Conservation (phyloP, 2,888 invertebrate species). For the Trissolcus japonicus region DNA sequence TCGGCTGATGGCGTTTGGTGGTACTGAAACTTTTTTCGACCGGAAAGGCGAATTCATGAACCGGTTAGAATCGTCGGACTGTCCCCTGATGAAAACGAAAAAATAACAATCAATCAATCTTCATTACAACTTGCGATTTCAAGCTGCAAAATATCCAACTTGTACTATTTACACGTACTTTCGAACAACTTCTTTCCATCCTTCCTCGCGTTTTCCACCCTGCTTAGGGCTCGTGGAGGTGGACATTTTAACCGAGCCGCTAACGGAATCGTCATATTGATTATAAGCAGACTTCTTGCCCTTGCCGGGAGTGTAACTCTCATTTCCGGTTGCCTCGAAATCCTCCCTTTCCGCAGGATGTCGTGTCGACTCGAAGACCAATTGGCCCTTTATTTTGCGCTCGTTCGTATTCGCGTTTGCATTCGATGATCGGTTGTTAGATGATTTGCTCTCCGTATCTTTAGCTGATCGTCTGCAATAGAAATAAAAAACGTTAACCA, state of each 20-base stretch:
- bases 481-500: constrained; percentile 14
- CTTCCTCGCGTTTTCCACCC: constrained; percentile 87
- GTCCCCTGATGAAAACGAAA: constrained; percentile 66
- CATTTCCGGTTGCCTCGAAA: constrained; percentile 84
- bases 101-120: constrained; percentile 1
- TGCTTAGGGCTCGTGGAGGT: constrained; percentile 84
- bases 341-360: constrained; percentile 86
- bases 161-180: constrained; percentile 78
- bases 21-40: constrained; percentile 95
- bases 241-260: constrained; percentile 67
- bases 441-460: constrained; percentile 59
- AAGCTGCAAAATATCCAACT: background rate
- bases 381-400: constrained; percentile 77
- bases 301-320: constrained; percentile 78
- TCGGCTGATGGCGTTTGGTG: constrained; percentile 95
- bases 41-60: constrained; percentile 79
- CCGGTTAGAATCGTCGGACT: constrained; percentile 73
- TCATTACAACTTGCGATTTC: background rate
- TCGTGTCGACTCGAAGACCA: constrained; percentile 84
- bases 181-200: constrained; percentile 97
- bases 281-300: constrained; percentile 73
- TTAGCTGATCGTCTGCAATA: constrained; percentile 63
- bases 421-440: constrained; percentile 63
- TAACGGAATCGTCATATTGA: constrained; percentile 69
- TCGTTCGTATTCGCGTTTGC: constrained; percentile 64